These are phyloP conservation scores for Manacus vitellinus DNA, from an alignment of 2,113 vertebrate genomes.

Conservation along the genomic window DNA sequence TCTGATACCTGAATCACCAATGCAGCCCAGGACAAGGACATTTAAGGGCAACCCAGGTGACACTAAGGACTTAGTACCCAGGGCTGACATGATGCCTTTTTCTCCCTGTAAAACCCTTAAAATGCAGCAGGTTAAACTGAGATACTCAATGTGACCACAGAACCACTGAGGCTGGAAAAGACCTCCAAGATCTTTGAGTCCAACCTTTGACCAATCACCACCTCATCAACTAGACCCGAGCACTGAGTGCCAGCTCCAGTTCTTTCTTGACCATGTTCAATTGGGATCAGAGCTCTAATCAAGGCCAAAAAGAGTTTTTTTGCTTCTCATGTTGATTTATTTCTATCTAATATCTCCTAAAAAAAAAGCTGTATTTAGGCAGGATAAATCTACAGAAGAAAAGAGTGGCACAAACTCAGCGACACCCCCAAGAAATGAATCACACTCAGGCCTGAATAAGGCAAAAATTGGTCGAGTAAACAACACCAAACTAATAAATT, in stretches of 20 bases:
- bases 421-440: neutral
- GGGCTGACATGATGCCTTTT: rapidly evolving
- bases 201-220: neutral
- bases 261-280: neutral
- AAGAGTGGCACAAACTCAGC: neutral
- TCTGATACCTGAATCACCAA: neutral
- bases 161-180: neutral
- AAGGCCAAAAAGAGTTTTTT: neutral
- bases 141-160: neutral
- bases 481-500: neutral
- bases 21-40: neutral
- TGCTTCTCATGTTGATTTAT: neutral
- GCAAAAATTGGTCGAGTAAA: neutral
- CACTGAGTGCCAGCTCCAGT: neutral
- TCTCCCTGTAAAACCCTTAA: neutral
- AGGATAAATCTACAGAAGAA: neutral
- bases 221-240: neutral
- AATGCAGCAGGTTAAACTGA: neutral
- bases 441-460: neutral
- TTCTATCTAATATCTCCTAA: neutral
- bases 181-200: neutral
- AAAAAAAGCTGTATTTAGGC: neutral
- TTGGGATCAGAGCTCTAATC: neutral
- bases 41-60: neutral
- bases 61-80: neutral